phyloP scores from a whole-genome alignment of 1,140 invertebrate genomes.

The Ceratina australensis region DNA sequence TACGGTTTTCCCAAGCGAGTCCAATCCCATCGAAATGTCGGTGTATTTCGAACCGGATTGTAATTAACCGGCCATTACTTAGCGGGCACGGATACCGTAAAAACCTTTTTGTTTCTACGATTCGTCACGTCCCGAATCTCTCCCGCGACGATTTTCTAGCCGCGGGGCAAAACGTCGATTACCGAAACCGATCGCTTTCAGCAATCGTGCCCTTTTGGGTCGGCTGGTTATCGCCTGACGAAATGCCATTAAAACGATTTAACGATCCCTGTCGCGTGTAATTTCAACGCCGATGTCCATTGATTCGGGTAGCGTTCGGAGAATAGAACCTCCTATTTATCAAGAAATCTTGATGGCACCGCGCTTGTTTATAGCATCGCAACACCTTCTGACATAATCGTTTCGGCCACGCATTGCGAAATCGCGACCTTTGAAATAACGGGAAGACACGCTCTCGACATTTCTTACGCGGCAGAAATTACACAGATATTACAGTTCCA shows the following conservation, averaged over 20 bases:
- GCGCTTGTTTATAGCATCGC: conserved; percentile 27
- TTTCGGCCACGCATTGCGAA: not conserved
- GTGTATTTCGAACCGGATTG: conserved; percentile 46
- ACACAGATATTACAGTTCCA: not conserved
- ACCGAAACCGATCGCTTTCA: conserved; percentile 62
- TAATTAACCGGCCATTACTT: conserved; percentile 55
- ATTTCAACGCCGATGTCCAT: conserved; percentile 21
- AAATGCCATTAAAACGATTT: conserved; percentile 55
- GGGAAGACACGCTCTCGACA: not conserved
- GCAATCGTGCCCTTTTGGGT: conserved; percentile 31
- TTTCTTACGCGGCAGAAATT: not conserved
- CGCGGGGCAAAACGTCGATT: conserved; percentile 44
- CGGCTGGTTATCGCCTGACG: conserved; percentile 53
- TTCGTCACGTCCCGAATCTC: conserved; percentile 3
- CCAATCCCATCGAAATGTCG: conserved; percentile 43
- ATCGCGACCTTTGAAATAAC: no score
- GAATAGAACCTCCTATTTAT: conserved; percentile 35
- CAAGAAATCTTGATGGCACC: conserved; percentile 34
- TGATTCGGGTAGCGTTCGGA: not conserved
- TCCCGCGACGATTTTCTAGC: conserved; percentile 13
- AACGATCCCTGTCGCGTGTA: conserved; percentile 45
- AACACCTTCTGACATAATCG: conserved; percentile 25
- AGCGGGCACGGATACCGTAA: conserved; percentile 24
- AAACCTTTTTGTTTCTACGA: conserved; percentile 55
- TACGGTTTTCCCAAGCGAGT: conserved; percentile 20